These are phyloP conservation scores for Cynaeus angustus DNA, from an alignment of 2,888 invertebrate species.

Conservation along the genomic window DNA sequence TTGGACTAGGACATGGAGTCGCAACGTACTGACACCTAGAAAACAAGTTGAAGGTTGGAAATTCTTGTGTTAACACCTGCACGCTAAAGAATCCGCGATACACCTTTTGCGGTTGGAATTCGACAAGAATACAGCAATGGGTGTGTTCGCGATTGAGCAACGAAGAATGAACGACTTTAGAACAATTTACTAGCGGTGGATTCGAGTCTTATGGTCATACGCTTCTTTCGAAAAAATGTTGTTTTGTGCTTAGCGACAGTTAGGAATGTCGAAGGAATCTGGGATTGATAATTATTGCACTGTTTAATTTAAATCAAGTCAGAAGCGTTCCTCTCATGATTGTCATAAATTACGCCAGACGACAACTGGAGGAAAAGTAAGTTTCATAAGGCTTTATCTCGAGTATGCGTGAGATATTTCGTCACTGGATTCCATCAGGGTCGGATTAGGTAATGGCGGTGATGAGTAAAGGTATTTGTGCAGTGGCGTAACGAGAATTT, in stretches of 20 bases:
- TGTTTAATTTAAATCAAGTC: background rate
- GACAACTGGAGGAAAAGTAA: constrained; percentile 29
- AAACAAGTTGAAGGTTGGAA: constrained; percentile 6
- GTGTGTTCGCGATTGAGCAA: constrained; percentile 13
- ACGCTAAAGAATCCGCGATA: background rate
- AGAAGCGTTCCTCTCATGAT: constrained; percentile 15
- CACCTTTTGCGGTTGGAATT: constrained; percentile 1
- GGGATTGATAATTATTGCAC: background rate
- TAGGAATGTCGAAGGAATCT: background rate
- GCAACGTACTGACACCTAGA: constrained; percentile 30
- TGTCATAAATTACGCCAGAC: constrained; percentile 20
- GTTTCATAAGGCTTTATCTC: constrained; percentile 31
- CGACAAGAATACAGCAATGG: constrained; percentile 9
- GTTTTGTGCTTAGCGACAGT: background rate
- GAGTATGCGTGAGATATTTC: constrained; percentile 38
- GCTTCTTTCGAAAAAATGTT: background rate
- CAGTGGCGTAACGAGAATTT: background rate
- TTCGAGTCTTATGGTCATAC: background rate
- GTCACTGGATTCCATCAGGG: constrained; percentile 35
- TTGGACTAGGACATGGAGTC: constrained; percentile 17
- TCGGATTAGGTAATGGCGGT: constrained; percentile 16
- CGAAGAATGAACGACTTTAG: constrained; percentile 1
- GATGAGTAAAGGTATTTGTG: constrained; percentile 6
- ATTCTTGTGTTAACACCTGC: background rate
- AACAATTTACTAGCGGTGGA: background rate